phyloP scores from a whole-genome alignment of 2,113 vertebrate species.

The Haemorhous mexicanus region DNA sequence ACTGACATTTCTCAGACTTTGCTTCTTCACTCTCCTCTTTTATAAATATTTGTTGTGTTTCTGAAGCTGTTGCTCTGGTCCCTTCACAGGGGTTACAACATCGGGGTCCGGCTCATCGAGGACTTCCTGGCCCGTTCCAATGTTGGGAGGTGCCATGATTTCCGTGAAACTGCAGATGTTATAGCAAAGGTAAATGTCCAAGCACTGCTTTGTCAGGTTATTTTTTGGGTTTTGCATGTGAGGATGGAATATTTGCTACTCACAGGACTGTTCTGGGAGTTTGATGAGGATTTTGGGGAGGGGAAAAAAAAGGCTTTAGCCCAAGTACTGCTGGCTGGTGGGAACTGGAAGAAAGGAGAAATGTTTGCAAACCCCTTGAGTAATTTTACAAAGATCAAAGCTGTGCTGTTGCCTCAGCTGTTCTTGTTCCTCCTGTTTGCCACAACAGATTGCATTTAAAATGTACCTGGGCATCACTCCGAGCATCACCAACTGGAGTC shows the following conservation, averaged over 20 bases:
- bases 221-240: accelerated
- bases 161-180: constrained; percentile 97
- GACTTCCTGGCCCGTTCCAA: constrained; percentile 97
- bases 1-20: not conserved
- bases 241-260: not conserved
- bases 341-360: not conserved
- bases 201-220: not conserved
- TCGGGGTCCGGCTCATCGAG: constrained; percentile 95
- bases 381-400: not conserved
- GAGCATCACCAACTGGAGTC: constrained; percentile 98
- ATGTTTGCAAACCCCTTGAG: not conserved
- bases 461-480: constrained; percentile 98
- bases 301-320: not conserved
- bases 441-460: constrained; percentile 91
- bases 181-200: constrained; percentile 88
- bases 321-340: not conserved
- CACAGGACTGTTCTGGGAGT: not conserved
- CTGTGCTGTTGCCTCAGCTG: not conserved
- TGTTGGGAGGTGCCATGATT: constrained; percentile 96
- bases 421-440: not conserved
- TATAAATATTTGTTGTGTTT: not conserved
- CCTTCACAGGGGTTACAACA: constrained; percentile 94
- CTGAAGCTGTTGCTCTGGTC: not conserved
- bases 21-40: accelerated
- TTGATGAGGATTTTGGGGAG: not conserved